phyloP scores from a whole-genome alignment of 1,140 invertebrate genomes.

The Leucophenga varia region DNA sequence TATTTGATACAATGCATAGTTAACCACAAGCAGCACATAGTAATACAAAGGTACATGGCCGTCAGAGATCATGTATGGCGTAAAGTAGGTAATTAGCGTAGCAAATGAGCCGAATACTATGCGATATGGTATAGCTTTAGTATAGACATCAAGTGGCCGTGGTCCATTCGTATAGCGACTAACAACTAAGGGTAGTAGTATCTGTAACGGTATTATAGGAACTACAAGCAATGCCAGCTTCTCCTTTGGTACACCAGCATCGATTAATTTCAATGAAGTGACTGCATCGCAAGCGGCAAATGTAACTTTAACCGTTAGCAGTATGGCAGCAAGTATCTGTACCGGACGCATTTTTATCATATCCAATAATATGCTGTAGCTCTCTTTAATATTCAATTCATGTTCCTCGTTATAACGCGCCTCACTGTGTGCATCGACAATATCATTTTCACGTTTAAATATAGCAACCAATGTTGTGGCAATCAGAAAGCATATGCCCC shows the following conservation, averaged over 20 bases:
- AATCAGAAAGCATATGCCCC: slow-evolving; percentile 89
- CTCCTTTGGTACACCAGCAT: slow-evolving; percentile 94
- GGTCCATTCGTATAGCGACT: slow-evolving; percentile 86
- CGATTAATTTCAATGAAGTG: slow-evolving; percentile 91
- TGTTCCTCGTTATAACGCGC: slow-evolving; percentile 57
- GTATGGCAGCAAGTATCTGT: slow-evolving; percentile 72
- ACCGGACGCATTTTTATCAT: slow-evolving; percentile 86
- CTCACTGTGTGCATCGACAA: slow-evolving; percentile 54
- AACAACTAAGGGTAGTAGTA: slow-evolving; percentile 87
- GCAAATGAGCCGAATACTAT: slow-evolving; percentile 82
- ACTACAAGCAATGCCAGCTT: slow-evolving; percentile 88
- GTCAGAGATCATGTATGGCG: slow-evolving; percentile 69
- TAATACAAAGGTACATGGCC: slow-evolving; percentile 77
- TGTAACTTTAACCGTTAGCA: slow-evolving; percentile 92
- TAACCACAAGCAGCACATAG: slow-evolving; percentile 74
- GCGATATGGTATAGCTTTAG: slow-evolving; percentile 87
- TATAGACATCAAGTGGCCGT: slow-evolving; percentile 83
- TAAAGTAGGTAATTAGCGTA: slow-evolving; percentile 80
- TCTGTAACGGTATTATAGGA: slow-evolving; percentile 92
- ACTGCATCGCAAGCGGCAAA: slow-evolving; percentile 96
- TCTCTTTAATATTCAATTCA: slow-evolving; percentile 69
- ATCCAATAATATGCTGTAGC: slow-evolving; percentile 81
- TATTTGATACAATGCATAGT: slow-evolving; percentile 87
- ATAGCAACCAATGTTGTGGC: slow-evolving; percentile 88
- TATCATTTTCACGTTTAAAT: slow-evolving; percentile 80